Conservation (phyloP, 2,888 invertebrate species). For the Nemapogon koenigi region DNA sequence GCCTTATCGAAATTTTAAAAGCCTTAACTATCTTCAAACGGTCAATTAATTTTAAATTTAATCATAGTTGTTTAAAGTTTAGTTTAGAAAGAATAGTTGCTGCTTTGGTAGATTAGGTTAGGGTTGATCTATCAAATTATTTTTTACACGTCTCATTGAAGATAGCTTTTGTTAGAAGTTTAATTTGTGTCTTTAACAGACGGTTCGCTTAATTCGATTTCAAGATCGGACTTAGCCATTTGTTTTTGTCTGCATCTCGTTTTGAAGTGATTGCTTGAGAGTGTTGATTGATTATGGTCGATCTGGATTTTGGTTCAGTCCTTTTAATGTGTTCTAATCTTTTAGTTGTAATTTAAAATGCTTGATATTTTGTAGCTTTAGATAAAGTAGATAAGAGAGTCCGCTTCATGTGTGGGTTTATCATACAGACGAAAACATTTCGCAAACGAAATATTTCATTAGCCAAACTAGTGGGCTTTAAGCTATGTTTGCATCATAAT, state of each 20-base stretch:
- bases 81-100: constrained; percentile 17
- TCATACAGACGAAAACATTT: too few relatives aligned
- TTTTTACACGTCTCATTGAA: constrained; percentile 49
- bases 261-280: constrained; percentile 25
- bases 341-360: too few relatives aligned
- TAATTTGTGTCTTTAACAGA: constrained; percentile 62
- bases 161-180: constrained; percentile 59
- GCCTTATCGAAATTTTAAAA: constrained; percentile 43
- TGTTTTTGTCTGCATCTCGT: constrained; percentile 46
- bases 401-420: too few relatives aligned
- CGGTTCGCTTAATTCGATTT: constrained; percentile 57
- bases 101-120: constrained; percentile 57
- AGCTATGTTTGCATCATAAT: too few relatives aligned
- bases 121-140: constrained; percentile 62
- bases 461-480: too few relatives aligned
- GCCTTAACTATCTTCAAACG: constrained; percentile 9
- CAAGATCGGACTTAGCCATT: constrained; percentile 39
- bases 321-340: constrained; percentile 2
- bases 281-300: constrained; percentile 57
- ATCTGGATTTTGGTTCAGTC: constrained; percentile 23
- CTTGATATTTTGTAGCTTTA: too few relatives aligned
- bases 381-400: too few relatives aligned
- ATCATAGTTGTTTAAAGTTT: constrained; percentile 19
- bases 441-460: too few relatives aligned
- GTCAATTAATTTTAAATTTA: constrained; percentile 20